Conservation (phyloP, 92 coral and sea anemone genomes). For the Porites cylindrica region DNA sequence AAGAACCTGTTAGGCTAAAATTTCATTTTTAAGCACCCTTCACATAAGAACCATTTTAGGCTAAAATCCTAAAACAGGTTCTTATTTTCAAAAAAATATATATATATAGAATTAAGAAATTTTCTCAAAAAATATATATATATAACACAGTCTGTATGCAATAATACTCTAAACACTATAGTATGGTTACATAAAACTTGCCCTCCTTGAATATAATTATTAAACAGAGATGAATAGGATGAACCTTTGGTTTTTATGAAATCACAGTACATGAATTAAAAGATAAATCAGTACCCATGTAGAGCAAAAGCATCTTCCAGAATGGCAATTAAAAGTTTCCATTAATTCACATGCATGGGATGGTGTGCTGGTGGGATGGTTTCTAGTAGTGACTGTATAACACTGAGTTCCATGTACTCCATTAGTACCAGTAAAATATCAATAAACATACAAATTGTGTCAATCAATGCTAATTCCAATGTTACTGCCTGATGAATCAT, state of each 20-base stretch:
- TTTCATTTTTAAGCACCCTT: too few relatives aligned
- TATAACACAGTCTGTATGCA: too few relatives aligned
- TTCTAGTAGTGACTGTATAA: constrained; percentile 13
- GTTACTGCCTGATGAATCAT: constrained; percentile 12
- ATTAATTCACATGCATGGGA: constrained; percentile 14
- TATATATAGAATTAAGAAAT: too few relatives aligned
- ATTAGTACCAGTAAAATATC: constrained; percentile 6
- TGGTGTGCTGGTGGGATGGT: not conserved
- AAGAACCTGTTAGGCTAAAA: too few relatives aligned
- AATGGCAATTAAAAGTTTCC: constrained; percentile 4
- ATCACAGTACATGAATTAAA: not conserved
- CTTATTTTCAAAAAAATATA: too few relatives aligned
- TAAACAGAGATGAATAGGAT: constrained; percentile 14
- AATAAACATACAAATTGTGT: not conserved
- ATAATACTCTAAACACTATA: not conserved
- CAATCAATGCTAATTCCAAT: constrained; percentile 8
- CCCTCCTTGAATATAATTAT: constrained; percentile 9
- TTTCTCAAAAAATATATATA: too few relatives aligned
- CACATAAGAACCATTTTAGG: too few relatives aligned
- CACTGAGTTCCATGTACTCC: constrained; percentile 16
- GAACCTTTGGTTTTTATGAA: not conserved
- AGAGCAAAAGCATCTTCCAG: not conserved
- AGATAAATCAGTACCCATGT: constrained; percentile 8
- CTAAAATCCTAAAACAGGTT: too few relatives aligned
- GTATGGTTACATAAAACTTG: constrained; percentile 9